Evolutionary conservation across 2,113 vertebrate species (phyloP).

Genomic region (Apodemus sylvaticus): DNA sequence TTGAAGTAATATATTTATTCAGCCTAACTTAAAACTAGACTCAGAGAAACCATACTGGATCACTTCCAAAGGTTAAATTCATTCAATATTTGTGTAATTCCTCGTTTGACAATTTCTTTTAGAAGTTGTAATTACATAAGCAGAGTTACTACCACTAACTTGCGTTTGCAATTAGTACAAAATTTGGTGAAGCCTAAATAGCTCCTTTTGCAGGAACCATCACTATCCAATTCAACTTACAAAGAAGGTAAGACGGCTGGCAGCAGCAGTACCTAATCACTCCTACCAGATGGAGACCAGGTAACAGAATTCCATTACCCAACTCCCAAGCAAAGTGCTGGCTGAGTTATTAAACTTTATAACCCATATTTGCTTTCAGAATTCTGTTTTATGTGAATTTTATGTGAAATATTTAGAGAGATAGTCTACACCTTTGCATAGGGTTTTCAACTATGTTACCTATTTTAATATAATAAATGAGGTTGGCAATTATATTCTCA

Average conservation of each 20-base stretch:
- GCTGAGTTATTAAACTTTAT: background rate
- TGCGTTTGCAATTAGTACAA: background rate
- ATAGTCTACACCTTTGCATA: background rate
- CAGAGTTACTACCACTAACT: background rate
- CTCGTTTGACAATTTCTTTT: conserved; percentile 50
- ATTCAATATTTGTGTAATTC: conserved; percentile 58
- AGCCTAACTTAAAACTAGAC: conserved; percentile 48
- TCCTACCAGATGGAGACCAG: background rate
- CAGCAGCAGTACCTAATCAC: background rate
- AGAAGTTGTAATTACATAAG: conserved; percentile 32
- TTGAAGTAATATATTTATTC: conserved; percentile 45
- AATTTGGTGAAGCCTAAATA: conserved; percentile 14
- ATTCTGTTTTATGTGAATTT: background rate
- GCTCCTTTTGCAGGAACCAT: conserved; percentile 8
- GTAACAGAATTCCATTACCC: background rate
- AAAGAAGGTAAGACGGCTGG: background rate
- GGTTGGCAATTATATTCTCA: background rate
- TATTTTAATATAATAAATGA: conserved; percentile 31
- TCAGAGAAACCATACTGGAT: conserved; percentile 44
- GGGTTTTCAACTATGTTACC: conserved; percentile 13
- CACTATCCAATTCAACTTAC: background rate
- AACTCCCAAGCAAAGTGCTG: background rate
- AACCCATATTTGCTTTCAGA: conserved; percentile 50
- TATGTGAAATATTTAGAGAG: conserved; percentile 27
- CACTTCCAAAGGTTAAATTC: conserved; percentile 56